Conservation (phyloP, 2,113 vertebrate genomes). For the Laticauda colubrina region DNA sequence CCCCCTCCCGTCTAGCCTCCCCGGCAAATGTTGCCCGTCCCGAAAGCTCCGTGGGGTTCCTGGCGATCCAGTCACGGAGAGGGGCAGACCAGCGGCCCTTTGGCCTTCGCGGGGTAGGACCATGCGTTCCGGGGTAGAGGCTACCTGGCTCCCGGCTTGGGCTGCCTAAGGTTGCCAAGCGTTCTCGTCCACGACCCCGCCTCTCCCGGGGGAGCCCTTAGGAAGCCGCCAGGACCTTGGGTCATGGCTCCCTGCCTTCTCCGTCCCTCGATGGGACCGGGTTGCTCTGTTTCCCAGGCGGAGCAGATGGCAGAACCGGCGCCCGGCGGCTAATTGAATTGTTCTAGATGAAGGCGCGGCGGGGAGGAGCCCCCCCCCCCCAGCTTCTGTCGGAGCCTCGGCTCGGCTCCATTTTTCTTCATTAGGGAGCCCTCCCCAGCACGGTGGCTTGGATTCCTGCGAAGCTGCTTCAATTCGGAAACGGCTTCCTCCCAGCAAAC, state of each 20-base stretch:
- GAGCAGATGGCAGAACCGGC: conserved; percentile 6
- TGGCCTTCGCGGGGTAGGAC: background rate
- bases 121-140: background rate
- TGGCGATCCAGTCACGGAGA: background rate
- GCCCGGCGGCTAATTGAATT: background rate
- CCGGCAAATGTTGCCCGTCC: background rate
- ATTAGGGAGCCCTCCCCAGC: background rate
- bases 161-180: background rate
- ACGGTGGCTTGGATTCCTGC: background rate
- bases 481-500: background rate
- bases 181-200: background rate
- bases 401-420: background rate
- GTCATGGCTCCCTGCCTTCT: background rate
- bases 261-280: background rate
- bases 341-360: background rate
- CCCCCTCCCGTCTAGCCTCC: background rate
- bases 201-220: background rate
- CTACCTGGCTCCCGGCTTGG: background rate
- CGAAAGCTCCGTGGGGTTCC: background rate
- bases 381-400: background rate
- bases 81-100: background rate
- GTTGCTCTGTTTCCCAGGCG: background rate
- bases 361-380: background rate
- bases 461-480: background rate
- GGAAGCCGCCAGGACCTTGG: background rate